Evolutionary conservation across 2,888 invertebrate species (phyloP), one percentile per base, ranked within the genome.

Genomic region (Dyspetes luteomarginatus): DNA sequence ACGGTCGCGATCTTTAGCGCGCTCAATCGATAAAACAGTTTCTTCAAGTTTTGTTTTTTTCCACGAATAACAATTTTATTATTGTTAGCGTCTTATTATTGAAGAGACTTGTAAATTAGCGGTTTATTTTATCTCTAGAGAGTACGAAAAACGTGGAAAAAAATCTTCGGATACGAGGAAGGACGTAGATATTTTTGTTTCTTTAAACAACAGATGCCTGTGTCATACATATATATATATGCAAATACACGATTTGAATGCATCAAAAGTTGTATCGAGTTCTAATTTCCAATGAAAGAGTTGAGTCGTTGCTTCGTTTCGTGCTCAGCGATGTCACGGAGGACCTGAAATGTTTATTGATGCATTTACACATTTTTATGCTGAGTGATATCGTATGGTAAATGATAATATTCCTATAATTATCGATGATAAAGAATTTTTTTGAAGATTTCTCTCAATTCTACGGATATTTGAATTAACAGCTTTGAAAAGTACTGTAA

Each of bases 71-170:
- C 5, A 48, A 17, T 48, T 15, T 48, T 48, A 17, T 17, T 17
- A 17, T 48, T n/a, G 5, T 48, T 48, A 17, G 4, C 48, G 7
- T 17, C 5, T 48, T 48, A 17, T 5, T 15, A 2, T 17, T 17
- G n/a, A n/a, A 15, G 1, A 48, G 15, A 4, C 15, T 0, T 5
- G 19, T 4, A 15, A 56, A 41, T 56, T 28, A 22, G 24, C 12
- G 48, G 9, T 19, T 48, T 4, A 4, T 48, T 48, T 17, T 48
- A 48, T 48, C 36, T 1, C 12, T 36, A 36, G 0, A 86, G 96
- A 96, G 89, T 90, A 15, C n/a, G n/a, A n/a, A n/a, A n/a, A n/a
- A n/a, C 5, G 22, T 4, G 65, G 22, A 12, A 12, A 17, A 48
- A 48, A 19, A 55, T 55, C 28, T 26, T 65, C 12, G 19, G 26